Percentiles rank a stretch among this genome's conserved stretches.
Conservation (phyloP, 2,797 vertebrate species). For the Microcaecilia unicolor region DNA sequence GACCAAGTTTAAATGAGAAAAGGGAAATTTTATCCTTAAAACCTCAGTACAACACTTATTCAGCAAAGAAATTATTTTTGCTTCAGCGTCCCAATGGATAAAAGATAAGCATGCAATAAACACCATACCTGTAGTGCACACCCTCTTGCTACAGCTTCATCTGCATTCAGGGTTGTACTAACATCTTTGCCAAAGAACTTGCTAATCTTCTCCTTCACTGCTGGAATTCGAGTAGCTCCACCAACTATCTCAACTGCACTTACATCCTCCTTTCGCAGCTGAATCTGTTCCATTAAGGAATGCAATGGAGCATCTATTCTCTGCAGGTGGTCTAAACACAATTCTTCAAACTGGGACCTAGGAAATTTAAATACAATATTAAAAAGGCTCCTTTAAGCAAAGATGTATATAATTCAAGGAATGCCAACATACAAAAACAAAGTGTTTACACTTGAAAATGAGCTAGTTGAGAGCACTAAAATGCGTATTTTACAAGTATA, state of each 20-base stretch:
- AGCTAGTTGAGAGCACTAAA: too few species aligned
- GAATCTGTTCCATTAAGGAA: slow-evolving; percentile 54
- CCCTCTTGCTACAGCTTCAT: slow-evolving; percentile 65
- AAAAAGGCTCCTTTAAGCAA: neutral
- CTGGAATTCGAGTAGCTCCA: slow-evolving; percentile 62
- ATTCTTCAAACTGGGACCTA: slow-evolving; percentile 63
- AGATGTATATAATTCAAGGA: neutral
- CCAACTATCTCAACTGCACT: slow-evolving; percentile 64
- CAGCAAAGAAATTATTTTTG: too few species aligned
- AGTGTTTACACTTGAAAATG: too few species aligned
- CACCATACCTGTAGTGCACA: slow-evolving; percentile 57
- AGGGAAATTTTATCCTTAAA: too few species aligned
- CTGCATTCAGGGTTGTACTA: slow-evolving; percentile 66
- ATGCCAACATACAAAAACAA: neutral
- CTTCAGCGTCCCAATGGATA: too few species aligned
- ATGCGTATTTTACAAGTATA: too few species aligned
- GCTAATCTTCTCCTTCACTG: slow-evolving; percentile 60
- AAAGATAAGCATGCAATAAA: too few species aligned
- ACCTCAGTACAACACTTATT: too few species aligned
- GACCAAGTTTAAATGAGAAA: too few species aligned
- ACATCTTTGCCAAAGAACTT: slow-evolving; percentile 64
- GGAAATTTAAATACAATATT: neutral
- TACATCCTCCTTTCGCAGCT: slow-evolving; percentile 52
- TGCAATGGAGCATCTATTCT: slow-evolving; percentile 51
- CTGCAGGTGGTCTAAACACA: slow-evolving; percentile 58